Base-by-base conservation (phyloP, 35 echinoderm and acorn worm genomes). In the Lytechinus pictus region DNA sequence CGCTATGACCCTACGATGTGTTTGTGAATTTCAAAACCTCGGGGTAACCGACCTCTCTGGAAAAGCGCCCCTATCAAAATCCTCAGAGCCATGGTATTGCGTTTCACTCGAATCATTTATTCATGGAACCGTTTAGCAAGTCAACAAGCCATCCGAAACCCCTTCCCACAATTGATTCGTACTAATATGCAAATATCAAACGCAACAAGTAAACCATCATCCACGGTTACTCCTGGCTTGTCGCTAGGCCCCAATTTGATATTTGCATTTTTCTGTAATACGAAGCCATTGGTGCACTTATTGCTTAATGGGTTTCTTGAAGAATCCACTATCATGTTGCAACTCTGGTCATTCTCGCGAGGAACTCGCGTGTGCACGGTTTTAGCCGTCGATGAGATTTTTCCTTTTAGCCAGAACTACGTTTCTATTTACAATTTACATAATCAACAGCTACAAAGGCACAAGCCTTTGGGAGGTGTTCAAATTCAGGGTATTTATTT, bases 111-210 rank as follows among this genome's bases (percentile, higher is more conserved):
- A 79, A 79, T 79, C 66, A 79, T 79, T 79, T n/a, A 79, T 79
- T 79, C 66, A 79, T 79, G 66, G 66, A 24, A 24, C 66, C 66
- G 66, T 79, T 79, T 79, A 79, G 66, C 16, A 79, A 79, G 66
- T 79, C 66, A 79, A 79, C 66, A 24, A 16, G 66, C 66, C 66
- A 79, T n/a, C 66, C 66, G 66, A 79, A 79, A 79, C 66, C 66
- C 21, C 21, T 79, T 24, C 21, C 16, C 66, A 79, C 66, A 79
- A 79, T 79, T 79, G 66, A 79, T 79, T 79, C 66, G 66, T 24
- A 79, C 66, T 79, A 79, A 79, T 79, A 79, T 79, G 66, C 66
- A 79, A 79, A 79, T 79, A 79, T 79, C 66, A 79, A 79, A 79
- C 21, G 66, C 66, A 79, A 79, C 66, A 79, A 79, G 66, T 79